Evolutionary conservation across 1,140 invertebrate species (phyloP), one percentile per base, ranked within the genome.

Genomic region (Paracyclopina nana): DNA sequence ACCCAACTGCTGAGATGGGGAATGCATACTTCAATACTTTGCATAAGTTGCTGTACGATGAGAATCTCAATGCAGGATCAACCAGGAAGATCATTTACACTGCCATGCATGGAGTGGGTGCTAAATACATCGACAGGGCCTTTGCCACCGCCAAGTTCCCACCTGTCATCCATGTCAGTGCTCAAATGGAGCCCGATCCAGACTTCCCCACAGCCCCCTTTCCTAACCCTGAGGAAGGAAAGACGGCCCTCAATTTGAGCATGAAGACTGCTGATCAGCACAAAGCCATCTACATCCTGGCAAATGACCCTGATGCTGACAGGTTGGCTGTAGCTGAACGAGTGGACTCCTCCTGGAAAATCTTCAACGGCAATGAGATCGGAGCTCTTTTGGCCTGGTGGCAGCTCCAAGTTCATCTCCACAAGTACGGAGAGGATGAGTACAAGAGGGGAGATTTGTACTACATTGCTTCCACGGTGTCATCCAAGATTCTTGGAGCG

Each of bases 221-320:
- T 69, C 95, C 95, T 0, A 99, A 99, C 70, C 95, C 95, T 1
- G 95, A 99, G 65, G 95, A 98, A 68, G 82, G 83, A 6, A 80
- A 83, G 60, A 80, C 80, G 60, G 82, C 87, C 43, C 62, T 99
- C 49, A 72, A 82, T 60, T 68, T 95, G 16, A 78, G 91, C 18
- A 78, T 94, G 56, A 69, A 77, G 63, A 78, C 81, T 11, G 94
- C 94, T 0, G 73, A 87, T 60, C 57, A 68, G 34, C 71, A 74
- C 55, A 66, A 68, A 9, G 14, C 29, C 14, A 41, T 26, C 18
- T 43, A 52, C 1, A 86, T 98, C 57, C 63, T 98, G 16, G 92
- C 91, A 0, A 98, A 98, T 69, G 95, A 99, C 69, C 95, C 95
- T 9, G 95, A 99, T 68, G 91, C 94, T 6, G 95, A 99, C 70